Conservation (phyloP, 2,888 invertebrate species). For the Junonia oenone region DNA sequence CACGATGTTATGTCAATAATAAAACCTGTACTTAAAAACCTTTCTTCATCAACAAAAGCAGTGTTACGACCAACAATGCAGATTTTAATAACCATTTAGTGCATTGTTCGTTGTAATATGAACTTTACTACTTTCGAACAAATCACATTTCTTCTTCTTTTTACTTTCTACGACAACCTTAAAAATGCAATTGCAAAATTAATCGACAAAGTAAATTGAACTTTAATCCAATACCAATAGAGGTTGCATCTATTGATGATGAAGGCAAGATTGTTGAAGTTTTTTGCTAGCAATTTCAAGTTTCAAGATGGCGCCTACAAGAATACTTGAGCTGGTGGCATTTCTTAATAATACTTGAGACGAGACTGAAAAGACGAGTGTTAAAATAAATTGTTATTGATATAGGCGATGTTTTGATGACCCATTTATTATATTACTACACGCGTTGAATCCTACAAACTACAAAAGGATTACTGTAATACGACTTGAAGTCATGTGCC, state of each 20-base stretch:
- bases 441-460: not conserved
- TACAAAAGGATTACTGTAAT: not conserved
- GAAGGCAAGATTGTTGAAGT: constrained; percentile 25
- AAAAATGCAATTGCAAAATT: constrained; percentile 4
- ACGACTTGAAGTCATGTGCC: too few relatives aligned
- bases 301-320: constrained; percentile 53
- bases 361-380: constrained; percentile 31
- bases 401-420: constrained; percentile 16
- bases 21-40: constrained; percentile 16
- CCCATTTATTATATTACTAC: constrained; percentile 4
- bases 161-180: constrained; percentile 2
- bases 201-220: not conserved
- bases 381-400: constrained; percentile 25
- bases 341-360: constrained; percentile 39
- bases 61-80: constrained; percentile 19
- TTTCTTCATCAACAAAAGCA: constrained; percentile 12
- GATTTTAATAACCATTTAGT: constrained; percentile 20
- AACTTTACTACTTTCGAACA: constrained; percentile 15
- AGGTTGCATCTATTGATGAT: not conserved
- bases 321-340: constrained; percentile 54
- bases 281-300: constrained; percentile 28
- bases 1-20: constrained; percentile 9
- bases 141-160: constrained; percentile 18
- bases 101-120: constrained; percentile 13
- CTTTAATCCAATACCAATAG: constrained; percentile 11